phyloP scores from a whole-genome alignment of 2,797 vertebrate species.

The Notolepis coatsorum region DNA sequence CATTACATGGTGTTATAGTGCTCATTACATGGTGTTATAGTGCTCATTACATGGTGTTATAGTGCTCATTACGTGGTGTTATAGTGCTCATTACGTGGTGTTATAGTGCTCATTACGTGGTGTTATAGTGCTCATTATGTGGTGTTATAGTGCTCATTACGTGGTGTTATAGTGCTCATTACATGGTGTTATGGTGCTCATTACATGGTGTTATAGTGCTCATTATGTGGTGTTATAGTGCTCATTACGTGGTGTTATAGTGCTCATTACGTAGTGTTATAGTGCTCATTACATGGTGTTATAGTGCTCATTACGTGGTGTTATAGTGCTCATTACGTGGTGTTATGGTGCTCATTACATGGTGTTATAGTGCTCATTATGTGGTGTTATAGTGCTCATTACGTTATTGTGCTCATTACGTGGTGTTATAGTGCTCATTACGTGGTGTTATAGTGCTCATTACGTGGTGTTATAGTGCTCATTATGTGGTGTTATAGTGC shows the following conservation, averaged over 20 bases:
- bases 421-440: slow-evolving; percentile 53
- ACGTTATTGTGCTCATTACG: too few relatives aligned
- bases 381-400: slow-evolving; percentile 50
- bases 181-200: too few relatives aligned
- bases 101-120: slow-evolving; percentile 49
- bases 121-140: slow-evolving; percentile 50
- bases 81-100: slow-evolving; percentile 48
- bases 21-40: slow-evolving; percentile 50
- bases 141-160: slow-evolving; percentile 50
- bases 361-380: slow-evolving; percentile 50
- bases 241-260: slow-evolving; percentile 50
- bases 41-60: slow-evolving; percentile 53
- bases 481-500: slow-evolving; percentile 51
- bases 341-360: slow-evolving; percentile 50
- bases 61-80: slow-evolving; percentile 50
- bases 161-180: slow-evolving; percentile 50
- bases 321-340: slow-evolving; percentile 49
- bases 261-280: slow-evolving; percentile 53
- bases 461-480: slow-evolving; percentile 47
- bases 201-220: slow-evolving; percentile 48
- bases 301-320: slow-evolving; percentile 48
- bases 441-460: slow-evolving; percentile 51
- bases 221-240: slow-evolving; percentile 50
- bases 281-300: slow-evolving; percentile 50
- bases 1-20: slow-evolving; percentile 50